phyloP scores from a whole-genome alignment of 2,797 vertebrate species.

The Acrocephalus scirpaceus region DNA sequence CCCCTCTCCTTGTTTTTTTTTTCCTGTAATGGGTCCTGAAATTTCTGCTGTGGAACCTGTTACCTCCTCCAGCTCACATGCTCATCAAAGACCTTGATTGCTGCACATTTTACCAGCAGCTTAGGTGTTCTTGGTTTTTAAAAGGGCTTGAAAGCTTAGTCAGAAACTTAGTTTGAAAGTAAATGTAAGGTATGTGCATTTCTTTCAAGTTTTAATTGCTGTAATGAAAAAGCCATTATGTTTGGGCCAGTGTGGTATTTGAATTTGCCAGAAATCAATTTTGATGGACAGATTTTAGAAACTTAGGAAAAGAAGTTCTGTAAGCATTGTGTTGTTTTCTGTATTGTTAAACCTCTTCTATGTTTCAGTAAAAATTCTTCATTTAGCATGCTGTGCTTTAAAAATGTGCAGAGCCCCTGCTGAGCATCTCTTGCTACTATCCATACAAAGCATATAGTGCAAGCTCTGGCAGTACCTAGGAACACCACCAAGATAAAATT shows the following conservation, averaged over 20 bases:
- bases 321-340: not conserved
- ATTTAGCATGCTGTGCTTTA: not conserved
- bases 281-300: not conserved
- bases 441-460: accelerated
- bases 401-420: not conserved
- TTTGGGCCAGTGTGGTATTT: not conserved
- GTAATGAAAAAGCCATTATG: not conserved
- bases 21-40: not conserved
- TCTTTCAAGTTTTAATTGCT: not conserved
- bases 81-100: not conserved
- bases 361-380: not conserved
- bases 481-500: not conserved
- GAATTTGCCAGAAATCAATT: not conserved
- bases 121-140: not conserved
- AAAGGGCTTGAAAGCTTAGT: not conserved
- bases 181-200: not conserved
- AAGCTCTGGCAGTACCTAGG: not conserved
- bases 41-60: not conserved
- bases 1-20: not conserved
- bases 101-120: not conserved
- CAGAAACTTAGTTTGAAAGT: not conserved
- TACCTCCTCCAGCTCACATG: not conserved
- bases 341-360: not conserved
- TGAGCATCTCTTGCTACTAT: not conserved
- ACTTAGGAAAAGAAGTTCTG: not conserved